A percentile compares a stretch with the other conserved stretches of the same genome.
phyloP scores from a whole-genome alignment of 1,140 invertebrate genomes.

The Anoplophora glabripennis region DNA sequence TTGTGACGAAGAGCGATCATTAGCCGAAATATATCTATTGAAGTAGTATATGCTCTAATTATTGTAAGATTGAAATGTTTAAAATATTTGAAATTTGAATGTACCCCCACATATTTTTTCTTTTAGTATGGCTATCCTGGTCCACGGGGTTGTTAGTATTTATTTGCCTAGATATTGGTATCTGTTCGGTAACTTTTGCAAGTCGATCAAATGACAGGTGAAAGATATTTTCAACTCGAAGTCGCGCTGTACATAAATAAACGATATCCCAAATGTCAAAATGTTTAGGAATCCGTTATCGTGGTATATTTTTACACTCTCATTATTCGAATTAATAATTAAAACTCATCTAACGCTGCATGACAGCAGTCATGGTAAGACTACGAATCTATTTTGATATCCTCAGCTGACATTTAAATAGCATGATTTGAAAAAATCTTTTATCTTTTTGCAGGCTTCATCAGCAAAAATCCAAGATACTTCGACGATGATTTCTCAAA shows the following conservation, averaged over 20 bases:
- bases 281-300: slow-evolving; percentile 43
- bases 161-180: too few relatives aligned
- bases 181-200: too few relatives aligned
- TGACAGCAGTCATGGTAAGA: slow-evolving; percentile 49
- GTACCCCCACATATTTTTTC: too few relatives aligned
- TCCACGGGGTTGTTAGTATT: too few relatives aligned
- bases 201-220: too few relatives aligned
- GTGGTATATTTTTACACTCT: slow-evolving; percentile 46
- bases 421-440: slow-evolving; percentile 12
- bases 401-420: slow-evolving; percentile 8
- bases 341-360: slow-evolving; percentile 48
- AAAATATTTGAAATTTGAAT: too few relatives aligned
- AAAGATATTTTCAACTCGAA: too few relatives aligned
- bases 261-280: slow-evolving; percentile 28
- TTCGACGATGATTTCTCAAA: slow-evolving; percentile 44
- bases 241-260: slow-evolving; percentile 1
- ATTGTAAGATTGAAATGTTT: too few relatives aligned
- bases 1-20: too few relatives aligned
- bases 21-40: too few relatives aligned
- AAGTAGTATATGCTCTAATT: too few relatives aligned
- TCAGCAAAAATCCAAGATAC: slow-evolving; percentile 44
- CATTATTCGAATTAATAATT: slow-evolving; percentile 44
- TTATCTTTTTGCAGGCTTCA: slow-evolving; percentile 41
- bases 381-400: slow-evolving; percentile 13
- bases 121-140: too few relatives aligned